Base-by-base conservation (phyloP, 2,113 vertebrate genomes). In the Motacilla alba region DNA sequence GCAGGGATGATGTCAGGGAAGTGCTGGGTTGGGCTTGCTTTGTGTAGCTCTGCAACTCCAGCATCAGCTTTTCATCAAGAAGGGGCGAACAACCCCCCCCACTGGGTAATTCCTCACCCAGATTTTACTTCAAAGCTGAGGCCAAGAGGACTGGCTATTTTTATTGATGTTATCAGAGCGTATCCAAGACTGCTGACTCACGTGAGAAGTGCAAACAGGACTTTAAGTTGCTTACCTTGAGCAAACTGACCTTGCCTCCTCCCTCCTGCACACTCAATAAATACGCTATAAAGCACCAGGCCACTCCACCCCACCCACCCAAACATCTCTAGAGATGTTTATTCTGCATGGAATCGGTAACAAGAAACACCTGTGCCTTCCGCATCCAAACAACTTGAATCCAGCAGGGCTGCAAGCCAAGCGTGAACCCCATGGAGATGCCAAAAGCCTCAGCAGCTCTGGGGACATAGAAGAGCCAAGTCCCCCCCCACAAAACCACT, bases 1-100 rank as follows among this genome's bases (percentile, higher is more conserved):
- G 14, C 26, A 44, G 63, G 75, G 68, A 92, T 94, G 75, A 95
- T 90, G 90, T 93, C 92, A 94, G 79, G 62, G 69, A 80, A 88
- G 85, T 19, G 78, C 58, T 72, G 63, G 63, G 44, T 11, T 92
- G 82, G 55, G 44, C 16, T 84, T 78, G 56, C 90, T 96, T 80
- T 80, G 90, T 69, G 70, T 30, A 44, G 56, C 77, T 89, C 74
- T 59, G 11, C 1, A 2, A 39, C 37, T 85, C 58, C 55, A 55
- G 30, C 59, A 94, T 20, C 79, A 80, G 50, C 33, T 64, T 90
- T 88, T 67, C 85, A 89, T 66, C 67, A 68, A 55, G 59, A 46
- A 47, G 12, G 1, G 30, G 55, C 4, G 3, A 13, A 23, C 9
- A 31, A 69, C 21, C 3, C 9, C 28, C 28, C 53, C 15, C 18